Base-by-base conservation (phyloP, 1,140 invertebrate genomes). In the Drosophila hydei region DNA sequence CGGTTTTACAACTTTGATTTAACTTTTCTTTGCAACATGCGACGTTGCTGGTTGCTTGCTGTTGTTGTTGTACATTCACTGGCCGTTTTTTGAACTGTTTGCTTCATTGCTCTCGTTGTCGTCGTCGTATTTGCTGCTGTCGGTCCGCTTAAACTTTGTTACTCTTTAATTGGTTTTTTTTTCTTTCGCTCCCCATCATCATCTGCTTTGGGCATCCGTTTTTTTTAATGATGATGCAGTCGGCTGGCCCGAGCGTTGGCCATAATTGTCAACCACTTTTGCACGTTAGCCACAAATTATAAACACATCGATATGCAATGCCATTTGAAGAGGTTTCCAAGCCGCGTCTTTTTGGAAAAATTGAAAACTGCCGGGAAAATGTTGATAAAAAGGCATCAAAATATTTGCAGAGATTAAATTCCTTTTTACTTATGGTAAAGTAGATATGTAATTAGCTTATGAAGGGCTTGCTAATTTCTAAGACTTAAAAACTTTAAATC, bases 1-100 rank as follows among this genome's bases (percentile, higher is more conserved):
- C 83, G 83, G 84, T 88, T 88, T 88, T 88, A 88, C 83, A 88
- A 88, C 83, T 88, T 89, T 88, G 84, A 88, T 88, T 88, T 88
- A 77, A 89, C 87, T 89, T 89, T 89, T 90, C 85, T 89, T 75
- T 87, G 77, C 78, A 83, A 88, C 83, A 88, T 87, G 83, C 83
- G 77, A 87, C 71, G 61, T 47, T 68, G 62, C 42, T 76, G 67
- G 43, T 47, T 36, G 19, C 38, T 40, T 67, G 42, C 60, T 67
- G 64, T 51, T 60, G 47, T 61, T 65, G 64, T 56, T 64, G 71
- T 83, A 83, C 84, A 75, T 88, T 88, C 84, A 88, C 84, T 79
- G 81, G 75, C 78, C 83, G 83, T 88, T 87, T 88, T 80, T 88
- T 88, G 81, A 85, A 85, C 83, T 78, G 81, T 75, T 88, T 75